These are phyloP conservation scores for Hyposoter dolosus DNA, from an alignment of 2,888 invertebrate species.

Conservation along the genomic window DNA sequence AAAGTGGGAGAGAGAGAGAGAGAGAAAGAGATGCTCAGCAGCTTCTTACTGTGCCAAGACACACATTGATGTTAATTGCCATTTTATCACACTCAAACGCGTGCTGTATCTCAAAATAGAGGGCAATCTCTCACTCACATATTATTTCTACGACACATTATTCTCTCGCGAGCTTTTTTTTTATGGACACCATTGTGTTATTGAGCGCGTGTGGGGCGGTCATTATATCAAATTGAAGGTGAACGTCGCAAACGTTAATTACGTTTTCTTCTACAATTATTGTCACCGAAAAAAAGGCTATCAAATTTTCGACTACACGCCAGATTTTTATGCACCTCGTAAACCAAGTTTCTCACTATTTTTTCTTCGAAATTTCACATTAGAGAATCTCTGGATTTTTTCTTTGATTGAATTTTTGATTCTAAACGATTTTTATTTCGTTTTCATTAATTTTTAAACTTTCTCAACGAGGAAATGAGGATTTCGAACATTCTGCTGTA, in stretches of 20 bases:
- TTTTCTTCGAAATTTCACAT: background rate
- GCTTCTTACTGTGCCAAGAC: conserved; percentile 44
- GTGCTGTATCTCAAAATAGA: conserved; percentile 75
- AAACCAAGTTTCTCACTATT: background rate
- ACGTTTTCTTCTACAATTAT: conserved; percentile 29
- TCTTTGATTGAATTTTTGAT: background rate
- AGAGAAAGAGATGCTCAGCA: conserved; percentile 65
- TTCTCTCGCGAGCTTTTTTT: conserved; percentile 43
- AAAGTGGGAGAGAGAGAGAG: conserved; percentile 55
- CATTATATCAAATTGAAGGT: conserved; percentile 48
- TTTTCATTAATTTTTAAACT: background rate
- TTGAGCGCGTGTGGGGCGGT: conserved; percentile 43
- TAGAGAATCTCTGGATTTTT: background rate
- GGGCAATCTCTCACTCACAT: conserved; percentile 66
- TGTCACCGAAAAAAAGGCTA: background rate
- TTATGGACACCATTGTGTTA: conserved; percentile 54
- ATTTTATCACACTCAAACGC: conserved; percentile 82
- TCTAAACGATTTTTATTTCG: background rate
- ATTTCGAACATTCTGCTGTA: background rate
- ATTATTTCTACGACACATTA: conserved; percentile 39
- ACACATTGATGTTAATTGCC: conserved; percentile 82
- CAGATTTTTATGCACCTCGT: background rate
- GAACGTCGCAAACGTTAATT: conserved; percentile 9
- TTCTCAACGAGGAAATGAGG: background rate
- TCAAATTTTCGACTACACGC: background rate